A percentile compares a stretch with the other conserved stretches of the same genome.
Evolutionary conservation across 2,888 invertebrate genomes (phyloP).

Genomic region (Autographa gamma): DNA sequence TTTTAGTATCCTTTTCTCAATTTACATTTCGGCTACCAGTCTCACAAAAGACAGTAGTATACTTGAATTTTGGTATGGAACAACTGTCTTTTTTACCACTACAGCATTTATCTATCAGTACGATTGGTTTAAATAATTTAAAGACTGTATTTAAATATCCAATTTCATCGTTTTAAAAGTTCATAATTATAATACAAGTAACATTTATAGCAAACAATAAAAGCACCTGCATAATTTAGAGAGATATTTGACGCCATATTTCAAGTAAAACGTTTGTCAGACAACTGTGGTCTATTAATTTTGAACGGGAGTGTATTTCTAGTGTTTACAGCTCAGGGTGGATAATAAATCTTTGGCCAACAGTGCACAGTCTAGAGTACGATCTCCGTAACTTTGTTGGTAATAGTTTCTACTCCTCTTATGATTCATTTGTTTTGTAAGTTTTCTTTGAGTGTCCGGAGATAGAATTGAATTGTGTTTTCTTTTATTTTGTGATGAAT

Average conservation of each 20-base stretch:
- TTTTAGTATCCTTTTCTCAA: too few species aligned
- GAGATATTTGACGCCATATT: slow-evolving; percentile 4
- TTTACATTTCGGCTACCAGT: too few species aligned
- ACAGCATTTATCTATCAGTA: too few species aligned
- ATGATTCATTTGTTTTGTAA: slow-evolving; percentile 47
- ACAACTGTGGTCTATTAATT: slow-evolving; percentile 2
- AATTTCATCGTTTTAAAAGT: too few species aligned
- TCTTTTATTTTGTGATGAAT: neutral
- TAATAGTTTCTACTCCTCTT: slow-evolving; percentile 47
- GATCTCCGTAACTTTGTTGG: slow-evolving; percentile 43
- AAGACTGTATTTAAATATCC: too few species aligned
- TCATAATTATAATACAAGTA: neutral
- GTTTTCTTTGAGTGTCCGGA: slow-evolving; percentile 22
- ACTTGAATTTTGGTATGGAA: too few species aligned
- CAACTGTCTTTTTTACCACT: too few species aligned
- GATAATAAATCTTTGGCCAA: slow-evolving; percentile 40
- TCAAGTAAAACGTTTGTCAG: slow-evolving; percentile 4
- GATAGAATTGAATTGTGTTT: slow-evolving; percentile 14
- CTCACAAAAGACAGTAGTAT: too few species aligned
- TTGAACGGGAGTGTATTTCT: slow-evolving; percentile 15
- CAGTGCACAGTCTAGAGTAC: slow-evolving; percentile 39
- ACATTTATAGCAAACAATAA: neutral
- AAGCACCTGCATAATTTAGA: neutral
- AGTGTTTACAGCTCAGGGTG: slow-evolving; percentile 24
- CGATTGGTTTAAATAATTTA: too few species aligned